A percentile compares a stretch with the other conserved stretches of the same genome.
Evolutionary conservation across 2,888 invertebrate genomes (phyloP).

Genomic region (Electrophaes corylata): DNA sequence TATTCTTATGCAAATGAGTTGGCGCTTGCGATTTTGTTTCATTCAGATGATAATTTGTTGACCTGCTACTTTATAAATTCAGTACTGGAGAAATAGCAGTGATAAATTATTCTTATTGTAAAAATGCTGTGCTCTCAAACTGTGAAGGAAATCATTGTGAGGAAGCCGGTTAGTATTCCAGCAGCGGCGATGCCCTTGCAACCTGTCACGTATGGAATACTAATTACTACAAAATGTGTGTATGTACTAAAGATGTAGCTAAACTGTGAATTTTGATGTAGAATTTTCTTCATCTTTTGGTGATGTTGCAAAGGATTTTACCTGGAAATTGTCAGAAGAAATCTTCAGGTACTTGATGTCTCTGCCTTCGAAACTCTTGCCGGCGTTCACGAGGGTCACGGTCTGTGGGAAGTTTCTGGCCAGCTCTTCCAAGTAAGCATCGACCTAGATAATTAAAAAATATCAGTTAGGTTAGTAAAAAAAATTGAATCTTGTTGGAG

Average conservation of each 20-base stretch:
- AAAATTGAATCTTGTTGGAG: too few relatives aligned
- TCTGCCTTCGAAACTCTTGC: constrained; percentile 81
- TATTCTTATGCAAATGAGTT: constrained; percentile 30
- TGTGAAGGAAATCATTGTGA: too few relatives aligned
- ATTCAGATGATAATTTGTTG: constrained; percentile 24
- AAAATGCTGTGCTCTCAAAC: too few relatives aligned
- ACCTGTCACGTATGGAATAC: too few relatives aligned
- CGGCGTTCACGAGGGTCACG: constrained; percentile 69
- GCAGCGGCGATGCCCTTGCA: too few relatives aligned
- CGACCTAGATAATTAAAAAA: constrained; percentile 46
- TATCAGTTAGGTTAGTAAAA: too few relatives aligned
- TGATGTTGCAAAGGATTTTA: constrained; percentile 28
- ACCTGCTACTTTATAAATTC: constrained; percentile 13
- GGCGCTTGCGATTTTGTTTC: constrained; percentile 21
- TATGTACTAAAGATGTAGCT: too few relatives aligned
- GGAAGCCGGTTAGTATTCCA: too few relatives aligned
- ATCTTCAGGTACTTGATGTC: constrained; percentile 83
- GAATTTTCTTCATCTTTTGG: too few relatives aligned
- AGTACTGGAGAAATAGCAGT: neutral
- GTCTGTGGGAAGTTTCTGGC: constrained; percentile 51
- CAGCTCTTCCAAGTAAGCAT: constrained; percentile 57
- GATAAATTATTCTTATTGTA: neutral
- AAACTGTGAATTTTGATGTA: too few relatives aligned
- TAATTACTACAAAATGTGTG: too few relatives aligned
- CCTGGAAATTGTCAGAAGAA: constrained; percentile 70